A percentile compares a stretch with the other conserved stretches of the same genome.
These are phyloP conservation scores for Neofelis nebulosa DNA, from an alignment of 2,113 vertebrate genomes.

Conservation along the genomic window DNA sequence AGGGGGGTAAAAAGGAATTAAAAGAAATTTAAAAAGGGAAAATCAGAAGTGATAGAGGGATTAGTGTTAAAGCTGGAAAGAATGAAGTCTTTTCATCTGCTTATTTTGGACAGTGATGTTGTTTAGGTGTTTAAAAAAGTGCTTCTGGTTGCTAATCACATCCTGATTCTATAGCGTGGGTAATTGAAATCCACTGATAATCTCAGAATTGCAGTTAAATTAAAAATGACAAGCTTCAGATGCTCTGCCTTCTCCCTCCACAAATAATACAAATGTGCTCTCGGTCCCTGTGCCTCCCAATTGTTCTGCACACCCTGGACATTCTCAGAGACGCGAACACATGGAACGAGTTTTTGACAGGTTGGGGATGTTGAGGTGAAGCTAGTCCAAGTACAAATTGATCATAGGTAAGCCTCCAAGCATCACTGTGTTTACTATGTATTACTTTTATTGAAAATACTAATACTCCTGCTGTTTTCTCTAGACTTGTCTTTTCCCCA, in stretches of 20 bases:
- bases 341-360: neutral
- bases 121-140: neutral
- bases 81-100: neutral
- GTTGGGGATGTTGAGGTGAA: neutral
- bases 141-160: neutral
- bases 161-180: neutral
- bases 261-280: neutral
- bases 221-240: neutral
- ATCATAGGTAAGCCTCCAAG: neutral
- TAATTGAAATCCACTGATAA: neutral
- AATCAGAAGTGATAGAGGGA: neutral
- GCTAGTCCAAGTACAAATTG: neutral
- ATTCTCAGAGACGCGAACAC: neutral
- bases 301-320: neutral
- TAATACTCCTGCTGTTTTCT: neutral
- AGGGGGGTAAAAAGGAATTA: neutral
- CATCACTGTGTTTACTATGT: neutral
- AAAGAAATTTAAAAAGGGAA: neutral
- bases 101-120: neutral
- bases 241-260: neutral
- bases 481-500: slow-evolving; percentile 17
- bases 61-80: neutral
- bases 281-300: neutral
- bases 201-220: neutral
- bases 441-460: neutral